Evolutionary conservation across 2,113 vertebrate species (phyloP).

Genomic region (Stomatorhinus ivindoensis): DNA sequence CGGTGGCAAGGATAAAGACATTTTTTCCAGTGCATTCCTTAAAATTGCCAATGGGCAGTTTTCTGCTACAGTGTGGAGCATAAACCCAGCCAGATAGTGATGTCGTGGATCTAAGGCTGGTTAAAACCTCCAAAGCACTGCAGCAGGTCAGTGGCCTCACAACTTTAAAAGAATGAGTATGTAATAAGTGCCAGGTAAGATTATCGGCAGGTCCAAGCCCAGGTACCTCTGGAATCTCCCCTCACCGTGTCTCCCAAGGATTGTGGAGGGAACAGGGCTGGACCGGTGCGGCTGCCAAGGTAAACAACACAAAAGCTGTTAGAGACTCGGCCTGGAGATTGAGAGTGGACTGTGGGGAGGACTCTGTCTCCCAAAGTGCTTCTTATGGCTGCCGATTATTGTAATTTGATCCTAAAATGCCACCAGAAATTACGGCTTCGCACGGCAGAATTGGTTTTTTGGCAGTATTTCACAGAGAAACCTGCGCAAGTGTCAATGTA

Average conservation of each 20-base stretch:
- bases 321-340: conserved; percentile 32
- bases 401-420: conserved; percentile 31
- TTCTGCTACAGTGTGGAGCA: background rate
- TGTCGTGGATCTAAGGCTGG: background rate
- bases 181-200: background rate
- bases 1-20: too few relatives aligned
- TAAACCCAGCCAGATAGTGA: background rate
- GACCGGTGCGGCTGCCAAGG: conserved; percentile 13
- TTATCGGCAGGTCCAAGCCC: background rate
- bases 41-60: background rate
- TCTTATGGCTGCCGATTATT: conserved; percentile 25
- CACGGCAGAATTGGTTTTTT: conserved; percentile 28
- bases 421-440: conserved; percentile 26
- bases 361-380: conserved; percentile 19
- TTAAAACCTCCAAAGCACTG: background rate
- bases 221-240: background rate
- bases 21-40: background rate
- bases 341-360: background rate
- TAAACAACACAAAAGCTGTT: conserved; percentile 29
- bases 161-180: background rate
- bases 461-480: conserved; percentile 13
- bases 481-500: background rate
- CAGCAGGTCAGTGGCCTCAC: background rate
- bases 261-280: background rate
- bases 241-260: background rate